Evolutionary conservation across 2,113 vertebrate species (phyloP).

Genomic region (Diadophis punctatus): DNA sequence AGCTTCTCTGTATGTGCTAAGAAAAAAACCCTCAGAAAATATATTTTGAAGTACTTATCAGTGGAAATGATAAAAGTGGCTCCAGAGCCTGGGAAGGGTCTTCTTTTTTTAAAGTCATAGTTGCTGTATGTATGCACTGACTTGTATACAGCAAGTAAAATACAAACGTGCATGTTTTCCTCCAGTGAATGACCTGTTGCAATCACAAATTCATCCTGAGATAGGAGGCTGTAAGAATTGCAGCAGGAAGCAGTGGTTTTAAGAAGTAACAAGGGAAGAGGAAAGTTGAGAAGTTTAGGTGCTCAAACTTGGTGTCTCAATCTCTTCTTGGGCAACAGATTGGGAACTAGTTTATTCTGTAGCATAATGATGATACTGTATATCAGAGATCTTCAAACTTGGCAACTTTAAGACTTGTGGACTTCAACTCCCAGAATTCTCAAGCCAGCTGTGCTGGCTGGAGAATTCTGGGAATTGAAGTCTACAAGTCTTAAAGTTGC

Average conservation of each 20-base stretch:
- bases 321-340: background rate
- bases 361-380: background rate
- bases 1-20: background rate
- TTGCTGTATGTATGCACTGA: background rate
- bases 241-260: background rate
- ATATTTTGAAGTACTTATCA: background rate
- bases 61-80: background rate
- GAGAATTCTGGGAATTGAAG: no score
- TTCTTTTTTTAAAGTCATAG: background rate
- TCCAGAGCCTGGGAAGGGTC: background rate
- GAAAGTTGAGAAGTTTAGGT: background rate
- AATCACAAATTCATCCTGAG: background rate
- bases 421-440: no score
- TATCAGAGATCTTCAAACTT: no score
- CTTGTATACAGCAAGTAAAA: background rate
- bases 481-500: no score
- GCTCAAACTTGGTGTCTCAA: background rate
- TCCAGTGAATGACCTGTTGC: background rate
- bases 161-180: no score
- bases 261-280: background rate
- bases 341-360: background rate
- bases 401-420: no score
- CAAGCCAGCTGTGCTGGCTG: no score
- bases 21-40: background rate
- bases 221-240: background rate